Evolutionary conservation across 1,140 invertebrate genomes (phyloP).

Genomic region (Ptiloglossa arizonensis): DNA sequence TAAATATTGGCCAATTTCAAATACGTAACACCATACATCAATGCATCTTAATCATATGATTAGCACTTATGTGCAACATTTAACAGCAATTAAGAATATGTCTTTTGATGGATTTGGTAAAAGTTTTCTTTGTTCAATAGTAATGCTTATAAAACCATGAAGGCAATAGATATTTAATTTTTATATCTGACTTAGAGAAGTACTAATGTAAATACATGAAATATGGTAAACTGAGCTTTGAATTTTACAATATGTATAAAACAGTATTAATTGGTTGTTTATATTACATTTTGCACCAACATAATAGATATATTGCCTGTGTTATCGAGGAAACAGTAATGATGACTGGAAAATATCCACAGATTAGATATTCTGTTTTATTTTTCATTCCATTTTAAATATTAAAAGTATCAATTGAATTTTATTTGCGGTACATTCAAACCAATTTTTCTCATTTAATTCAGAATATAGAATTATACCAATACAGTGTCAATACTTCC

Average conservation of each 20-base stretch:
- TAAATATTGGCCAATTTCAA: constrained; percentile 37
- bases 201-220: constrained; percentile 60
- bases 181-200: constrained; percentile 55
- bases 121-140: constrained; percentile 38
- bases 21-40: constrained; percentile 19
- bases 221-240: constrained; percentile 49
- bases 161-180: constrained; percentile 66
- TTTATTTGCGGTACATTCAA: background rate
- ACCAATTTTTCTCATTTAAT: background rate
- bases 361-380: constrained; percentile 12
- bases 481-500: background rate
- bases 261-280: constrained; percentile 52
- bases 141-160: constrained; percentile 43
- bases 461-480: too few species aligned
- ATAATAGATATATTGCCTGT: constrained; percentile 24
- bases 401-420: background rate
- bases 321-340: background rate
- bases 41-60: constrained; percentile 34
- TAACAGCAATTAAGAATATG: constrained; percentile 8
- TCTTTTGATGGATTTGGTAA: constrained; percentile 24
- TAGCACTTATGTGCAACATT: constrained; percentile 28
- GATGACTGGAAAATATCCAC: background rate
- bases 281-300: constrained; percentile 47
- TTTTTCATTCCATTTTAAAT: constrained; percentile 5
- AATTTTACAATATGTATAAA: constrained; percentile 56